Conservation (phyloP, 1,140 invertebrate genomes). For the Bactericera cockerelli region DNA sequence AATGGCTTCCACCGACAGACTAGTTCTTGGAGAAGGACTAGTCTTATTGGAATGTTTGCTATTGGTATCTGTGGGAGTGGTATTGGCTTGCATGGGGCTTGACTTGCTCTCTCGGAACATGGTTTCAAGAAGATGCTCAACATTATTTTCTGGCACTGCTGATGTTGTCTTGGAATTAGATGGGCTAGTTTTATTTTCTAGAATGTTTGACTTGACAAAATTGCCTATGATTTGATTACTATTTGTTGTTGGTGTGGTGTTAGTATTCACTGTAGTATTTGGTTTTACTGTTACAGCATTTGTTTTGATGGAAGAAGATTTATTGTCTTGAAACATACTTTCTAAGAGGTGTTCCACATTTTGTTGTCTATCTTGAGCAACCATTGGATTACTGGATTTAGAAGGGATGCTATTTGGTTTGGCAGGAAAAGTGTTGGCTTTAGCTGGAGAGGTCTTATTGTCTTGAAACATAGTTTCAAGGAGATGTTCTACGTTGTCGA, state of each 20-base stretch:
- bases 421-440: neutral
- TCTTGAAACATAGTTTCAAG: conserved; percentile 5
- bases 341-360: no score
- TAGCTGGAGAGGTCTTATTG: neutral
- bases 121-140: neutral
- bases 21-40: neutral
- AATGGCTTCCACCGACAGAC: neutral
- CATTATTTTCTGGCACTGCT: neutral
- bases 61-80: neutral
- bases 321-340: no score
- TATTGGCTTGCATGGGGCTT: neutral
- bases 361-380: no score
- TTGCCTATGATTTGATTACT: no score
- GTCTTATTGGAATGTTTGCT: conserved; percentile 1
- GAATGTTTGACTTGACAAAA: no score
- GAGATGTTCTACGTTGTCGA: neutral
- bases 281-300: no score
- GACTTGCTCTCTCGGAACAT: neutral
- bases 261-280: no score
- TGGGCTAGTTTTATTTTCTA: no score
- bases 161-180: no score
- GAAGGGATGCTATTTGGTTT: neutral
- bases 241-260: no score
- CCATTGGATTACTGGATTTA: no score
- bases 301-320: no score